A percentile compares a stretch with the other conserved stretches of the same genome.
phyloP scores from a whole-genome alignment of 1,140 invertebrate species.

The Pentalonia nigronervosa region DNA sequence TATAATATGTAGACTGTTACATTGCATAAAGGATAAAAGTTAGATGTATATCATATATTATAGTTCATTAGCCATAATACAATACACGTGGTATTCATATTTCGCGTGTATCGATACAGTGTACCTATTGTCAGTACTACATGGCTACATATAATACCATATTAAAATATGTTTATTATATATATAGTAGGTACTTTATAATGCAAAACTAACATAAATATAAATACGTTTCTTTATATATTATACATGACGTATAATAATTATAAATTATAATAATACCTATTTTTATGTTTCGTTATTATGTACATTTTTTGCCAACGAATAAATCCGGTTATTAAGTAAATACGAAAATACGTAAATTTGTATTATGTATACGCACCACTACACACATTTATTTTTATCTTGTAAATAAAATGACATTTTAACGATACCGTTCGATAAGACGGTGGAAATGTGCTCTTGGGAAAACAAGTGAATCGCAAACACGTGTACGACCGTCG shows the following conservation, averaged over 20 bases:
- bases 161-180: neutral
- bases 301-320: neutral
- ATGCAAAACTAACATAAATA: neutral
- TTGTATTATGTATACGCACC: neutral
- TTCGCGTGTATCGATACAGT: neutral
- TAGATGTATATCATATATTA: neutral
- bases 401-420: slow-evolving; percentile 30
- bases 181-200: neutral
- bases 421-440: neutral
- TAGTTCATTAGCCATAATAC: slow-evolving; percentile 7
- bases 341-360: neutral
- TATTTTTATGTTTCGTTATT: neutral
- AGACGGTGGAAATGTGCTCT: slow-evolving; percentile 9
- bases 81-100: neutral
- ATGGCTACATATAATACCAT: neutral
- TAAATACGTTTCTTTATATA: neutral
- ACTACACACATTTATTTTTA: neutral
- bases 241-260: neutral
- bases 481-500: slow-evolving; percentile 23
- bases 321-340: neutral
- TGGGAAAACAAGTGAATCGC: slow-evolving; percentile 41
- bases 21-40: neutral
- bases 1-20: neutral
- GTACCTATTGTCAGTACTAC: neutral
- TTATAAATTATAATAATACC: neutral